Conservation (phyloP, 2,797 vertebrate species). For the Pyrocephalus nanus region DNA sequence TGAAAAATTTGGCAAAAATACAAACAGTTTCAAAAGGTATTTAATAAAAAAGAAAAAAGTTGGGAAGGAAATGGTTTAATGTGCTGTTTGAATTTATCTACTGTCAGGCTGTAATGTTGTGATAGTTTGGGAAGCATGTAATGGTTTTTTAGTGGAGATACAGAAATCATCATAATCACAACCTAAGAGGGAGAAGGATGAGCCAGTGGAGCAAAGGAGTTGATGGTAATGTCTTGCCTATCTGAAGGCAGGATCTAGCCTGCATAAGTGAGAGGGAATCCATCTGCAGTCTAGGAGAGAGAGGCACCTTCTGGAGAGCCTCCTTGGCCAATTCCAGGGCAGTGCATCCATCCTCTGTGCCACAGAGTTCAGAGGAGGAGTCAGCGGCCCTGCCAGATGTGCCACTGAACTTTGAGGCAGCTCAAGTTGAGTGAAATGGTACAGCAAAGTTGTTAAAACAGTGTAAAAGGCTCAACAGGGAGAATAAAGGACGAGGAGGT, state of each 20-base stretch:
- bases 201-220: neutral
- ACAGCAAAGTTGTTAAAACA: neutral
- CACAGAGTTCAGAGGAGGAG: neutral
- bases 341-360: neutral
- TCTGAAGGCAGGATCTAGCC: neutral
- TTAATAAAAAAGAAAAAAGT: neutral
- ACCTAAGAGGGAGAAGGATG: neutral
- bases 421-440: neutral
- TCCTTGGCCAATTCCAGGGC: neutral
- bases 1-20: neutral
- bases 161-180: neutral
- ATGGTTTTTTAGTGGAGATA: neutral
- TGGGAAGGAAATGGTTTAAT: neutral
- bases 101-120: neutral
- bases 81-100: neutral
- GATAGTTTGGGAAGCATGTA: neutral
- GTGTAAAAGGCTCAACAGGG: neutral
- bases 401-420: neutral
- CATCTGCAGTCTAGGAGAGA: neutral
- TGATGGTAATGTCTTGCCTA: neutral
- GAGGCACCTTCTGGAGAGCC: neutral
- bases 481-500: neutral
- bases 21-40: neutral
- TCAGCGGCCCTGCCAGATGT: neutral
- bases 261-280: neutral